phyloP scores from a whole-genome alignment of 1,140 invertebrate species.

The Hylyphantes graminicola region DNA sequence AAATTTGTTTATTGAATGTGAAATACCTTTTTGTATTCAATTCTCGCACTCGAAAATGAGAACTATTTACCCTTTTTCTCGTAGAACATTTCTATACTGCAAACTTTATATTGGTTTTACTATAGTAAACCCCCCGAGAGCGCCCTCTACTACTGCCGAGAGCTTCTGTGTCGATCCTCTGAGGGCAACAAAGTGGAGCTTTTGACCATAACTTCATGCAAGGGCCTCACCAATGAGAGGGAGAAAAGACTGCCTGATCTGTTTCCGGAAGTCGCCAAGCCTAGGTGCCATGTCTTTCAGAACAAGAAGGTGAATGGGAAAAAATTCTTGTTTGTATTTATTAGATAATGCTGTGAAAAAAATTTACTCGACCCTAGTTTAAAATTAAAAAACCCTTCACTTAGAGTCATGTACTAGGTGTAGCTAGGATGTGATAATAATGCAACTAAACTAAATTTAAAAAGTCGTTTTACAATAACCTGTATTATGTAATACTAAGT shows the following conservation, averaged over 20 bases:
- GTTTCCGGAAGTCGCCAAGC: conserved; percentile 77
- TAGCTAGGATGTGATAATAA: too few relatives aligned
- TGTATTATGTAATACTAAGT: too few relatives aligned
- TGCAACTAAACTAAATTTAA: too few relatives aligned
- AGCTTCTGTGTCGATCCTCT: conserved; percentile 83
- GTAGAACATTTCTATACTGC: too few relatives aligned
- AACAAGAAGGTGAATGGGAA: conserved; percentile 76
- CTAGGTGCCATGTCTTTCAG: conserved; percentile 79
- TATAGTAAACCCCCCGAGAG: conserved; percentile 45
- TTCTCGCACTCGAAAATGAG: too few relatives aligned
- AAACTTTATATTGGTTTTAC: too few relatives aligned
- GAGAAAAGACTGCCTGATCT: conserved; percentile 81
- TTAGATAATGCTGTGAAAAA: not conserved
- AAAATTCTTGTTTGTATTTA: not conserved
- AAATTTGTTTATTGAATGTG: too few relatives aligned
- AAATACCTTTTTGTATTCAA: too few relatives aligned
- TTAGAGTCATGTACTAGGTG: too few relatives aligned
- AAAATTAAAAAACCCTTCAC: too few relatives aligned
- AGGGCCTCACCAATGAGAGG: conserved; percentile 78
- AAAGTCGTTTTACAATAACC: too few relatives aligned
- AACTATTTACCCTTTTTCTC: too few relatives aligned
- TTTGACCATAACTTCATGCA: conserved; percentile 86
- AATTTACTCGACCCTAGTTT: not conserved
- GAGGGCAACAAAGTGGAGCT: conserved; percentile 87
- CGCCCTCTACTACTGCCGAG: conserved; percentile 87